These are phyloP conservation scores for Uloborus diversus DNA, from an alignment of 1,140 invertebrate species.

Conservation along the genomic window DNA sequence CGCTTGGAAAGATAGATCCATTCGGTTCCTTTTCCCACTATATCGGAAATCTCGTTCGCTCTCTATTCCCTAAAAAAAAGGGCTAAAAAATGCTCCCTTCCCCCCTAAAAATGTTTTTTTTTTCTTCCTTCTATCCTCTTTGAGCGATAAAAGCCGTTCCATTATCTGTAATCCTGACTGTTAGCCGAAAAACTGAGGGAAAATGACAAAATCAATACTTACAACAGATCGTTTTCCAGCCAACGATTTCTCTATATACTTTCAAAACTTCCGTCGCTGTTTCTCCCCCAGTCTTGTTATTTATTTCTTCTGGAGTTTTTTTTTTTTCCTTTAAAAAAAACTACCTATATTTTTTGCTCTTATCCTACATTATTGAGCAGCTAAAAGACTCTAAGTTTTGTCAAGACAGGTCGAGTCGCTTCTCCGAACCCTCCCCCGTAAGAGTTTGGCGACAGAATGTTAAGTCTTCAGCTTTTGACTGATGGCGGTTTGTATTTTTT, in stretches of 20 bases:
- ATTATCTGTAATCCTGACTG: constrained; percentile 52
- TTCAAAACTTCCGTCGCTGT: too few species aligned
- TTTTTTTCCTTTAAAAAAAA: not conserved
- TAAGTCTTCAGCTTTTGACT: constrained; percentile 53
- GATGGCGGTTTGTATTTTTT: constrained; percentile 41
- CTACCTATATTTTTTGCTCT: not conserved
- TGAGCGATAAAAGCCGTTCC: constrained; percentile 54
- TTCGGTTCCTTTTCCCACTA: constrained; percentile 6
- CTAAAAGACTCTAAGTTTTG: constrained; percentile 50
- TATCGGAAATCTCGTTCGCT: constrained; percentile 51
- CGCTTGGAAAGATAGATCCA: constrained; percentile 7
- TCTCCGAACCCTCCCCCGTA: constrained; percentile 33
- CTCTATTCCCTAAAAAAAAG: not conserved
- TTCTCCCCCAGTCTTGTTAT: too few species aligned
- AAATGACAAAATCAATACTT: constrained; percentile 55
- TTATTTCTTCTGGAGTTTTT: constrained; percentile 21
- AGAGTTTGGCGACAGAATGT: constrained; percentile 54
- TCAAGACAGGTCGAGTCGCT: constrained; percentile 40
- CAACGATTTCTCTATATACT: constrained; percentile 54
- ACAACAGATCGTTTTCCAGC: constrained; percentile 47
- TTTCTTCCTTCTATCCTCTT: constrained; percentile 10
- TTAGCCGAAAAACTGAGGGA: constrained; percentile 52
- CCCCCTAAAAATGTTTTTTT: not conserved
- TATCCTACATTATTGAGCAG: constrained; percentile 54
- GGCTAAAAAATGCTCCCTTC: constrained; percentile 6